phyloP scores from a whole-genome alignment of 2,113 vertebrate species.

The Labrus mixtus region DNA sequence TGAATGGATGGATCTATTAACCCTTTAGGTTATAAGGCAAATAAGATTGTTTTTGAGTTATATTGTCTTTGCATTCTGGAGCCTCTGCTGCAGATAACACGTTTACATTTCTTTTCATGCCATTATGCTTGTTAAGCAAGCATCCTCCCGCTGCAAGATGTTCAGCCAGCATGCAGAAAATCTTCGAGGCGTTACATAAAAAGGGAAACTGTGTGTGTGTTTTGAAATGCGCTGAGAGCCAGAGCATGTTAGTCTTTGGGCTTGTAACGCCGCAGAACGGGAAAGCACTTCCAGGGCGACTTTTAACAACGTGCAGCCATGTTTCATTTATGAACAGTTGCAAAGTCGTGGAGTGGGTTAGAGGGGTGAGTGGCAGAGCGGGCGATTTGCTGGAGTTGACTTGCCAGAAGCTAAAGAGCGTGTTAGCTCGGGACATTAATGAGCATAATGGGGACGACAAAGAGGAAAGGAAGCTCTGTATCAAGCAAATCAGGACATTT shows the following conservation, averaged over 20 bases:
- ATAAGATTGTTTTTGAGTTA: too few species aligned
- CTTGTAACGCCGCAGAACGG: constrained; percentile 44
- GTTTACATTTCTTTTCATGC: not conserved
- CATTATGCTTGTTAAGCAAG: constrained; percentile 41
- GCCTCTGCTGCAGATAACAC: constrained; percentile 19
- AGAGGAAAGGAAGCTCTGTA: not conserved
- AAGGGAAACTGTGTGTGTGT: not conserved
- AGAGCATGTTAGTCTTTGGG: constrained; percentile 46
- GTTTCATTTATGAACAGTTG: constrained; percentile 67
- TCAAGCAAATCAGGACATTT: not conserved
- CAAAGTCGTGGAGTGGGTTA: not conserved
- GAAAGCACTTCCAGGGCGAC: constrained; percentile 42
- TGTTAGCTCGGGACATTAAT: not conserved
- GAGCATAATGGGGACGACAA: not conserved
- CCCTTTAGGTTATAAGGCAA: not conserved
- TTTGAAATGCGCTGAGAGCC: constrained; percentile 49
- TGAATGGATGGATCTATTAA: not conserved
- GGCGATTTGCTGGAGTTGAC: not conserved
- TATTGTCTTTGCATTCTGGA: not conserved
- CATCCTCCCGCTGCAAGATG: constrained; percentile 19
- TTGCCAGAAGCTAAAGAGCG: not conserved
- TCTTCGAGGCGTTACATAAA: constrained; percentile 33
- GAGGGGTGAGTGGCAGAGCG: constrained; percentile 19
- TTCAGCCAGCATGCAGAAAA: constrained; percentile 30
- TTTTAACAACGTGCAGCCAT: constrained; percentile 48